These are phyloP conservation scores for Uromys caudimaculatus DNA, from an alignment of 2,797 vertebrate species.

Conservation along the genomic window DNA sequence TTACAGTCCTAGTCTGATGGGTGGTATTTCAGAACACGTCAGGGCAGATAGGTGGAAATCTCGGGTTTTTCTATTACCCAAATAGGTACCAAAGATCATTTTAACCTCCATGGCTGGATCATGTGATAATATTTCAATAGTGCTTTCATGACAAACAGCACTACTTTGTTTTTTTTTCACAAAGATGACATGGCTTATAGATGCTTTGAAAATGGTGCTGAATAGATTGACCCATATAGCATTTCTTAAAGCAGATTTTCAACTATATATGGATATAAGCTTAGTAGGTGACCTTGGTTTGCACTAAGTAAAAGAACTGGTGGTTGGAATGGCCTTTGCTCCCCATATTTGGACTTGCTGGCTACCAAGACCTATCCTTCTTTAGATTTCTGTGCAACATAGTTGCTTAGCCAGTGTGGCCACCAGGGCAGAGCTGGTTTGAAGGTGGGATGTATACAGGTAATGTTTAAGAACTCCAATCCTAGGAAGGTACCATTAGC, in stretches of 20 bases:
- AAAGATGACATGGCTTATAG: neutral
- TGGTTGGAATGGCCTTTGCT: neutral
- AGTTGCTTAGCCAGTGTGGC: too few species aligned
- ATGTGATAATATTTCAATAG: neutral
- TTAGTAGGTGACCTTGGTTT: neutral
- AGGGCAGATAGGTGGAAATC: too few species aligned
- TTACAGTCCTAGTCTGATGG: neutral
- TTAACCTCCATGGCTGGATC: neutral
- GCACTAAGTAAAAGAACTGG: neutral
- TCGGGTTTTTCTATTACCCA: constrained; percentile 1
- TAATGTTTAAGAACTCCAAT: neutral
- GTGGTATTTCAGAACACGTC: neutral
- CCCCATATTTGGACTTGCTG: neutral
- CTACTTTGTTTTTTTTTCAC: constrained; percentile 30
- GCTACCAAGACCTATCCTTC: neutral
- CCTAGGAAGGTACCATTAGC: neutral
- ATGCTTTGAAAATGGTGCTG: neutral
- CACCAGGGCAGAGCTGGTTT: neutral
- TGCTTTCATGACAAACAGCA: neutral
- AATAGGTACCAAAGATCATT: neutral
- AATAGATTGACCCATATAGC: neutral
- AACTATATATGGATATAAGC: neutral
- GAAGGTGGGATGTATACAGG: neutral
- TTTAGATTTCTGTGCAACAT: neutral
- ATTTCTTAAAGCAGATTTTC: neutral